phyloP scores from a whole-genome alignment of 2,888 invertebrate species.

The Drosophila neotestacea region DNA sequence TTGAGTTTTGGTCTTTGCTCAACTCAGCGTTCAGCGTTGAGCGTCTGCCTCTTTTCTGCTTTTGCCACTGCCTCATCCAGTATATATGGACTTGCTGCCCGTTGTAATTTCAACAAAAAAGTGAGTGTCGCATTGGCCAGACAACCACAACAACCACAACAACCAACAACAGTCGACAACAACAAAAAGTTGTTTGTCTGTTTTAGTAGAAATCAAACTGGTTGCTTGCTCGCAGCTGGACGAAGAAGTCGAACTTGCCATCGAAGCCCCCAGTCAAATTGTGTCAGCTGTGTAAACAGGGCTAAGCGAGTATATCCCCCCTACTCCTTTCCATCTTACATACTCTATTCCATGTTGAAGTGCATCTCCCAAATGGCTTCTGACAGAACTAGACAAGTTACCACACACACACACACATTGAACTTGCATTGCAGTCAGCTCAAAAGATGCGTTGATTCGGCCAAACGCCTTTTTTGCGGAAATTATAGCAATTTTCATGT shows the following conservation, averaged over 20 bases:
- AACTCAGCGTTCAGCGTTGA: conserved; percentile 10
- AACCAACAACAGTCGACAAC: conserved; percentile 25
- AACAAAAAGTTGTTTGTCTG: conserved; percentile 76
- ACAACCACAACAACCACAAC: conserved; percentile 55
- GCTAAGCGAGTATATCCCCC: conserved; percentile 57
- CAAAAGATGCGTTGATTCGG: conserved; percentile 51
- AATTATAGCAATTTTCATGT: conserved; percentile 76
- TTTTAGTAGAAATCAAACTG: conserved; percentile 79
- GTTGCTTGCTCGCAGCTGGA: conserved; percentile 56
- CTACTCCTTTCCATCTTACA: conserved; percentile 5
- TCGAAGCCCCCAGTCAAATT: conserved; percentile 46
- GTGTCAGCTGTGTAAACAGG: conserved; percentile 79
- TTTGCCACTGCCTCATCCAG: conserved; percentile 8
- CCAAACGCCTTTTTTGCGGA: conserved; percentile 72
- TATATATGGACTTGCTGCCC: conserved; percentile 28
- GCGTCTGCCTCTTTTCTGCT: background rate
- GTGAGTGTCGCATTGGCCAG: conserved; percentile 78
- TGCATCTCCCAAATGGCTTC: conserved; percentile 35
- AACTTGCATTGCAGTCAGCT: conserved; percentile 45
- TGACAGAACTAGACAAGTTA: conserved; percentile 28
- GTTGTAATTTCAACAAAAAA: conserved; percentile 71
- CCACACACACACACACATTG: conserved; percentile 40
- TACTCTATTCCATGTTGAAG: background rate
- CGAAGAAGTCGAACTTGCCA: conserved; percentile 58
- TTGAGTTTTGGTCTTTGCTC: conserved; percentile 68